Percentiles rank a stretch among this genome's conserved stretches.
Conservation (phyloP, 2,888 invertebrate species). For the Drosophila yooni region DNA sequence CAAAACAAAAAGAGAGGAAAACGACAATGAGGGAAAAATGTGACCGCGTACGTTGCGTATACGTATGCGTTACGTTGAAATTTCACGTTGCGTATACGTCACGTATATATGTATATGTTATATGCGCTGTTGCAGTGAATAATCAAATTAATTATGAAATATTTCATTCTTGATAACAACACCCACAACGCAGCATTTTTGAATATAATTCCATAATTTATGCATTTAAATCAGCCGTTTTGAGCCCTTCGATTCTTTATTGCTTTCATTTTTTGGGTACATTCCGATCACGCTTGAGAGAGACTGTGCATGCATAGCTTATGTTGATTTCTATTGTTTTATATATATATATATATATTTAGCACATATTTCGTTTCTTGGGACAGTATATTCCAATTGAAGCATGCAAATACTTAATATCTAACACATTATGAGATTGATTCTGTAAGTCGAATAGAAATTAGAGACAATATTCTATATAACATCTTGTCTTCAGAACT, state of each 20-base stretch:
- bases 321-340: neutral
- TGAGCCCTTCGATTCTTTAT: neutral
- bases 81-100: constrained; percentile 68
- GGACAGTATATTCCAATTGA: neutral
- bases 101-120: neutral
- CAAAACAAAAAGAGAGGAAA: neutral
- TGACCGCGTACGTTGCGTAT: constrained; percentile 54
- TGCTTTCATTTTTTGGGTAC: neutral
- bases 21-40: neutral
- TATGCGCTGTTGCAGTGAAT: constrained; percentile 23
- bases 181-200: constrained; percentile 1
- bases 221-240: neutral
- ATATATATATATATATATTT: neutral
- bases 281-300: neutral
- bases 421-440: neutral
- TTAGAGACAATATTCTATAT: neutral
- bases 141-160: constrained; percentile 35
- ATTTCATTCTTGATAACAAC: constrained; percentile 18
- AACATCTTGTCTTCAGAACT: neutral
- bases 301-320: neutral
- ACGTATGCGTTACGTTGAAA: constrained; percentile 21
- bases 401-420: neutral
- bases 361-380: neutral
- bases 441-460: neutral
- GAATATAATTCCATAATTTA: neutral